Evolutionary conservation across 2,113 vertebrate genomes (phyloP).

Genomic region (Sander lucioperca): DNA sequence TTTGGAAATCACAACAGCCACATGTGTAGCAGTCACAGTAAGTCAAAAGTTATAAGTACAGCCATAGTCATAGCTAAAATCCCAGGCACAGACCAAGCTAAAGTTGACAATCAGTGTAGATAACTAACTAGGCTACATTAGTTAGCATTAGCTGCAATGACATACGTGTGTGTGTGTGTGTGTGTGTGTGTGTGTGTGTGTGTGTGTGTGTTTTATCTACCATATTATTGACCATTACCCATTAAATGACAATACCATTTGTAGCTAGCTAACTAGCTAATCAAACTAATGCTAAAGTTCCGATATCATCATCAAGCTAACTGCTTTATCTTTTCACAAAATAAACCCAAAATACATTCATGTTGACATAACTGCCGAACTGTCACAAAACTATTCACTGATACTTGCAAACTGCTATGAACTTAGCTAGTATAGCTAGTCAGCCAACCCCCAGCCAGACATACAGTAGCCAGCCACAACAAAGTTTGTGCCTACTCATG

Average conservation of each 20-base stretch:
- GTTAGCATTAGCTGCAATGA: not conserved
- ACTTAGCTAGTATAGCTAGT: not conserved
- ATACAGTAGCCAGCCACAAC: too few species aligned
- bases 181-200: too few species aligned
- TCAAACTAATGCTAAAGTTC: not conserved
- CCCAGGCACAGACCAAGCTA: not conserved
- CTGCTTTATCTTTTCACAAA: not conserved
- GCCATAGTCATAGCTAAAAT: not conserved
- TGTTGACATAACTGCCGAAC: not conserved
- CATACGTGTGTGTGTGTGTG: too few species aligned
- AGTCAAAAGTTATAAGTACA: not conserved
- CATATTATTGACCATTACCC: too few species aligned
- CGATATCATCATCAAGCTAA: not conserved
- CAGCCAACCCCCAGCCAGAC: too few species aligned
- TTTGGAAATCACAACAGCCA: not conserved
- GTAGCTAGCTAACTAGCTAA: not conserved
- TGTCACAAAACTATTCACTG: not conserved
- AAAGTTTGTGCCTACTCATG: too few species aligned
- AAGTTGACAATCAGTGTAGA: not conserved
- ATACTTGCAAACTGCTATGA: not conserved
- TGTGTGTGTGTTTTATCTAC: not conserved
- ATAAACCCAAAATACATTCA: not conserved
- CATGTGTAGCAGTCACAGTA: not conserved
- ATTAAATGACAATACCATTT: too few species aligned
- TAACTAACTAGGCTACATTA: not conserved